Percentiles rank a stretch among this genome's conserved stretches.
phyloP scores from a whole-genome alignment of 2,888 invertebrate species.

The Laspeyria flexula region DNA sequence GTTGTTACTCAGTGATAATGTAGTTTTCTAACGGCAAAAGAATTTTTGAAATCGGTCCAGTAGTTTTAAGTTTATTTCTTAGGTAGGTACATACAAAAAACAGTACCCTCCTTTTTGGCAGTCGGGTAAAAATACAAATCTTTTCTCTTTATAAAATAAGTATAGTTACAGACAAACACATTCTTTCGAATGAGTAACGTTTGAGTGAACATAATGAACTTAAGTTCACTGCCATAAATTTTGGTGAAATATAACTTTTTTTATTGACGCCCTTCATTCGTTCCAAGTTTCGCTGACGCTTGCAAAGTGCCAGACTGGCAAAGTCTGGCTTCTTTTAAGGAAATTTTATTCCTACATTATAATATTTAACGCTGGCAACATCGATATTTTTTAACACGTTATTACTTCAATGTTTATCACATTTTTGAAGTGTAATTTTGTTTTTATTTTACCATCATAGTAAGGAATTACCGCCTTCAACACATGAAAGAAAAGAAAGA shows the following conservation, averaged over 20 bases:
- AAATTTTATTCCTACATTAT: conserved; percentile 16
- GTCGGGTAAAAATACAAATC: too few species aligned
- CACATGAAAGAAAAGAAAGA: too few species aligned
- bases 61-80: too few species aligned
- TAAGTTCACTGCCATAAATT: conserved; percentile 27
- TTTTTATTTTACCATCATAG: too few species aligned
- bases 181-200: background rate
- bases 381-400: background rate
- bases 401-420: background rate
- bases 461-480: too few species aligned
- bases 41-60: too few species aligned
- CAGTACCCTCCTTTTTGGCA: too few species aligned
- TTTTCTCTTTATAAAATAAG: background rate
- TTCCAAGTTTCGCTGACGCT: conserved; percentile 29
- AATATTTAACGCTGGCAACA: conserved; percentile 2
- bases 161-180: background rate
- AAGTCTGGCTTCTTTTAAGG: conserved; percentile 11
- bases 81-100: too few species aligned
- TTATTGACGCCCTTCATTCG: conserved; percentile 24
- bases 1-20: too few species aligned
- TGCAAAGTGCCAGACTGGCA: conserved; percentile 11
- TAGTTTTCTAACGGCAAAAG: too few species aligned
- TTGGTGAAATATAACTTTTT: conserved; percentile 30
- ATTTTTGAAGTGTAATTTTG: background rate
- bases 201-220: conserved; percentile 19